Base-by-base conservation (phyloP, 2,888 invertebrate species). In the Drosophila subquinaria region DNA sequence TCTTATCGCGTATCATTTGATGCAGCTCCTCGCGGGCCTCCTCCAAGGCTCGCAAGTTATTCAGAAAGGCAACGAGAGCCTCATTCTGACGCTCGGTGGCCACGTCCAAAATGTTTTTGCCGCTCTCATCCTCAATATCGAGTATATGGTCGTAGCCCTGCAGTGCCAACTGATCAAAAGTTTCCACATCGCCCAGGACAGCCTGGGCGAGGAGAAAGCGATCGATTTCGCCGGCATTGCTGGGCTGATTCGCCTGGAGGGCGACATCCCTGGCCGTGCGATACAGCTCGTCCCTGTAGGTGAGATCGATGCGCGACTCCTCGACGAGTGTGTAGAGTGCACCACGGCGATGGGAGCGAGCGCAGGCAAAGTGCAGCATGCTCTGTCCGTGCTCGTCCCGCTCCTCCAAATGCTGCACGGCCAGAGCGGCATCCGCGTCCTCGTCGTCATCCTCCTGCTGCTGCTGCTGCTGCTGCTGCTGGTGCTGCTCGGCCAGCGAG, bases 311-410 rank as follows among this genome's bases (percentile, higher is more conserved):
- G 79, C 96, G 95, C 0, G 96, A 95, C 90, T 97, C 97, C 89
- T 96, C 95, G 5, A 98, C 94, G 20, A 98, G 94, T 85, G 97
- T 96, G 89, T 96, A 95, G 40, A 98, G 93, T 0, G 96, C 96
- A 76, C 97, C 96, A 55, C 96, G 95, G 0, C 97, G 95, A 90
- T 97, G 97, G 0, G 96, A 95, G 51, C 97, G 95, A 0, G 97
- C 96, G 0, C 97, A 96, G 0, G 97, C 97, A 92, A 97, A 97
- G 92, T 98, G 98, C 38, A 98, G 93, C 94, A 97, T 96, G 71
- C 96, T 97, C 92, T 97, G 97, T 0, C 98, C 98, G 84, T 97
- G 97, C 90, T 97, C 97, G 86, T 98, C 97, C 76, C 96, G 94
- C 77, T 95, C 95, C 42, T 95, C 94, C 94, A 94, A 50, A 76